phyloP scores from a whole-genome alignment of 2,888 invertebrate genomes.

The Aspidiotus rigidus region DNA sequence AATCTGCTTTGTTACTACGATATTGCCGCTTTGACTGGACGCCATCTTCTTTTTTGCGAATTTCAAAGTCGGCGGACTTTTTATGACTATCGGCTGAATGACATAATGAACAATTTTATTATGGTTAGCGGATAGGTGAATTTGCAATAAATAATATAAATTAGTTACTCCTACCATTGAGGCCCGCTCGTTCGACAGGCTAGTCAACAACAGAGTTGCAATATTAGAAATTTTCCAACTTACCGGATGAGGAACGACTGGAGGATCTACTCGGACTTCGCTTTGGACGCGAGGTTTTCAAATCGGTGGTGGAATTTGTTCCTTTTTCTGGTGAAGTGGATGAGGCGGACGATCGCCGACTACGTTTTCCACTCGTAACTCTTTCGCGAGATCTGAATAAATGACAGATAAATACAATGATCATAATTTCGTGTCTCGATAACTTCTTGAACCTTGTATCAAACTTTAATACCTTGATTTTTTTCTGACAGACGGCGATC shows the following conservation, averaged over 20 bases:
- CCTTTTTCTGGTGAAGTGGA: slow-evolving; percentile 24
- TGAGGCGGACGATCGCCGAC: slow-evolving; percentile 14
- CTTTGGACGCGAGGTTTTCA: slow-evolving; percentile 11
- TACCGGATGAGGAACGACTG: slow-evolving; percentile 27
- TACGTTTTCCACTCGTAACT: background rate
- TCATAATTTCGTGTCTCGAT: background rate
- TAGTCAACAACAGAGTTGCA: background rate
- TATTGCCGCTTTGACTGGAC: slow-evolving; percentile 83
- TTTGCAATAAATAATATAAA: background rate
- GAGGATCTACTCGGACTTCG: slow-evolving; percentile 23
- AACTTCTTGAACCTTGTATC: background rate
- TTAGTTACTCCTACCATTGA: no score
- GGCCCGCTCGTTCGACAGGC: no score
- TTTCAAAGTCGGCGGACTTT: slow-evolving; percentile 53
- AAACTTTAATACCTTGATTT: slow-evolving; percentile 11
- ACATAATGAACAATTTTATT: no score
- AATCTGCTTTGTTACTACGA: slow-evolving; percentile 69
- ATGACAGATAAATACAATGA: background rate
- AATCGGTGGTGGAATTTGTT: slow-evolving; percentile 10
- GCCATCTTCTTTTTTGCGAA: slow-evolving; percentile 66
- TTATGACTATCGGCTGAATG: background rate
- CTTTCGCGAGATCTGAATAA: slow-evolving; percentile 2
- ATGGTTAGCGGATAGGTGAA: no score
- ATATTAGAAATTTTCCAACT: background rate
- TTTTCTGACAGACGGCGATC: slow-evolving; percentile 12